phyloP scores from a whole-genome alignment of 1,140 invertebrate species.

The Pteromalus puparum region DNA sequence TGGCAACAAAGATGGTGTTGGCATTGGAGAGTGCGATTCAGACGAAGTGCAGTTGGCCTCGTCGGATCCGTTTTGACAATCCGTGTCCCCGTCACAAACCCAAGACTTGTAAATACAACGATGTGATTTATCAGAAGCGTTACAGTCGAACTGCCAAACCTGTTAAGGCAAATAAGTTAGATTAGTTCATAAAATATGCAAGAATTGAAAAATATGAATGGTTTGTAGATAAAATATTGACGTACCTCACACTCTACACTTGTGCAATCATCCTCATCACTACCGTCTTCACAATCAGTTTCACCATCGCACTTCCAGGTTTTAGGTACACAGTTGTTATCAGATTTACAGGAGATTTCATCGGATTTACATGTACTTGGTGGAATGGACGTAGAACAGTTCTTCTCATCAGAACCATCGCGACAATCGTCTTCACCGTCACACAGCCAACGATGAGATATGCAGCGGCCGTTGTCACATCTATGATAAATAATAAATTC shows the following conservation, averaged over 20 bases:
- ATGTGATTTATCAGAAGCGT: conserved; percentile 57
- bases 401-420: conserved; percentile 82
- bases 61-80: conserved; percentile 82
- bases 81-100: conserved; percentile 84
- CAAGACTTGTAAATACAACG: conserved; percentile 74
- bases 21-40: conserved; percentile 57
- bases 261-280: conserved; percentile 68
- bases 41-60: conserved; percentile 80
- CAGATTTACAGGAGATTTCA: conserved; percentile 75
- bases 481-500: conserved; percentile 20
- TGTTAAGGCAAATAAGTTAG: background rate
- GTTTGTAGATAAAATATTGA: conserved; percentile 60
- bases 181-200: background rate
- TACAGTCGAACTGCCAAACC: conserved; percentile 74
- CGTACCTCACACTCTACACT: conserved; percentile 71
- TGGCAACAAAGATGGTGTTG: conserved; percentile 64
- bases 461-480: conserved; percentile 79
- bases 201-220: background rate
- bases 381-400: conserved; percentile 69
- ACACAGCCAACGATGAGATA: conserved; percentile 79
- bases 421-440: conserved; percentile 80
- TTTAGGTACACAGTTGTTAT: conserved; percentile 74
- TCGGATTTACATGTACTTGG: conserved; percentile 70
- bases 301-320: conserved; percentile 80
- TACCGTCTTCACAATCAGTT: conserved; percentile 70